phyloP scores from a whole-genome alignment of 2,113 vertebrate species.

The Poeciliopsis retropinna region DNA sequence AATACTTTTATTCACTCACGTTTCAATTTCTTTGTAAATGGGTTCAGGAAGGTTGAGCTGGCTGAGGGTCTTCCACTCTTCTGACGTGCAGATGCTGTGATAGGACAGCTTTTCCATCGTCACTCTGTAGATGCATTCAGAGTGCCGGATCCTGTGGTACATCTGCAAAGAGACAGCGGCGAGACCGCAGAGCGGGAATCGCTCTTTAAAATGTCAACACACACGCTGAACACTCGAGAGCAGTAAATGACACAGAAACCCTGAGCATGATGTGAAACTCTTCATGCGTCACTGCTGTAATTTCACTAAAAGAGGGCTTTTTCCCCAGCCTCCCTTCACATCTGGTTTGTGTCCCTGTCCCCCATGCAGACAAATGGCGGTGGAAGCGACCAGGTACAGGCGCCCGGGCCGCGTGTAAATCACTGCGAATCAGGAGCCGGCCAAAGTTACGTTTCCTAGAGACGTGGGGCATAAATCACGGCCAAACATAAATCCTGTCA shows the following conservation, averaged over 20 bases:
- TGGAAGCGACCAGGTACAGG: slow-evolving; percentile 33
- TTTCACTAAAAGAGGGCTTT: slow-evolving; percentile 21
- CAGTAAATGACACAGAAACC: slow-evolving; percentile 27
- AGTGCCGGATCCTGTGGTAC: slow-evolving; percentile 98
- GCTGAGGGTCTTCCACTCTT: slow-evolving; percentile 95
- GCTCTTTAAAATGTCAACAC: slow-evolving; percentile 32
- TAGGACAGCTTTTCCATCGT: slow-evolving; percentile 99
- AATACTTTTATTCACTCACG: slow-evolving; percentile 78
- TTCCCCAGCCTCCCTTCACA: slow-evolving; percentile 23
- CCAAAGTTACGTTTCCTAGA: slow-evolving; percentile 39
- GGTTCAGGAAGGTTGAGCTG: slow-evolving; percentile 85
- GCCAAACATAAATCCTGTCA: slow-evolving; percentile 68
- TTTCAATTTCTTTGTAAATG: slow-evolving; percentile 93
- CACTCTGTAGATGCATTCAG: slow-evolving; percentile 98
- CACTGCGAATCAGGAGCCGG: slow-evolving; percentile 47
- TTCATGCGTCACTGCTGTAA: slow-evolving; percentile 19
- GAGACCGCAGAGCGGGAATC: slow-evolving; percentile 23
- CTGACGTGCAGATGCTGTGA: slow-evolving; percentile 95
- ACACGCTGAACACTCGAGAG: slow-evolving; percentile 10
- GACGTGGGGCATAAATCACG: slow-evolving; percentile 60
- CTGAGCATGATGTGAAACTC: slow-evolving; percentile 16
- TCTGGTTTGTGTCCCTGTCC: slow-evolving; percentile 58
- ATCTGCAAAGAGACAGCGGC: slow-evolving; percentile 80
- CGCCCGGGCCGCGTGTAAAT: slow-evolving; percentile 49
- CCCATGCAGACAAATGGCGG: slow-evolving; percentile 34